phyloP scores from a whole-genome alignment of 2,113 vertebrate genomes.

The Gasterosteus aculeatus region DNA sequence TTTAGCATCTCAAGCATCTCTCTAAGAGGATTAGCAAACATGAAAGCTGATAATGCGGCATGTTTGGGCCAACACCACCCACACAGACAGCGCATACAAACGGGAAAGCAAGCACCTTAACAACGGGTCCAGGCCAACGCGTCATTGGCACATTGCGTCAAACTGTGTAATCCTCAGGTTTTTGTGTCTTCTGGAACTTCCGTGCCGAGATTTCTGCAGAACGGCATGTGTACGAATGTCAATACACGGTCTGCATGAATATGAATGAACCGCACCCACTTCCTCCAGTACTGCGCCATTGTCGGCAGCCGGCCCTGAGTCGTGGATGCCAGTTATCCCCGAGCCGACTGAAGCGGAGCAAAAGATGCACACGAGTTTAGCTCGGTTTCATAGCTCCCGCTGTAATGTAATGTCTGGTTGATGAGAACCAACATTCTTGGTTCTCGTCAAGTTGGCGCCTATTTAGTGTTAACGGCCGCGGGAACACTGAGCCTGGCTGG shows the following conservation, averaged over 20 bases:
- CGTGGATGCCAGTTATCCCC: constrained; percentile 17
- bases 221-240: neutral
- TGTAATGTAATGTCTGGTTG: neutral
- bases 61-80: neutral
- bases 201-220: neutral
- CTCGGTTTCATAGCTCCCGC: neutral
- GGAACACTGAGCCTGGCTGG: too few species aligned
- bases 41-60: neutral
- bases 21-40: neutral
- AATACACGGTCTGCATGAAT: neutral
- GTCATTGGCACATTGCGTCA: neutral
- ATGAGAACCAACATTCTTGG: neutral
- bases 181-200: neutral
- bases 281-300: neutral
- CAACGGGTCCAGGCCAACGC: neutral
- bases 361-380: neutral
- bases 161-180: neutral
- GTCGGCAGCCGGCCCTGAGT: neutral
- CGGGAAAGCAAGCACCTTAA: neutral
- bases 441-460: neutral
- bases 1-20: neutral
- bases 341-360: neutral
- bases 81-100: neutral
- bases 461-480: neutral
- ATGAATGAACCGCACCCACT: constrained; percentile 9